A percentile compares a stretch with the other conserved stretches of the same genome.
Conservation (phyloP, 2,888 invertebrate species). For the Amphimallon solstitiale region DNA sequence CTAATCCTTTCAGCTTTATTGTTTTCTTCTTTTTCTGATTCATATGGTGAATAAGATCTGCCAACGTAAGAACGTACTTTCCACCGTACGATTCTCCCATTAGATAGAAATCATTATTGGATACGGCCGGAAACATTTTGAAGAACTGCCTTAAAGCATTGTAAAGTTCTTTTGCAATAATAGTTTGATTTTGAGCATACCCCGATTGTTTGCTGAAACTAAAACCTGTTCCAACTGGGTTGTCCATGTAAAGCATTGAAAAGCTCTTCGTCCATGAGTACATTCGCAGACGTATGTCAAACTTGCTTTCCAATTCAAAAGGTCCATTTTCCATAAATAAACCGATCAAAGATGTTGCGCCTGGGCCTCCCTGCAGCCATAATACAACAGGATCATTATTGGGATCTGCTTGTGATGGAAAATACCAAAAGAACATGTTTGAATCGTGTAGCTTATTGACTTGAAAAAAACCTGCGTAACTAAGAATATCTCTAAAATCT, state of each 20-base stretch:
- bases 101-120: conserved; percentile 79
- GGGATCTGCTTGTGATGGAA: conserved; percentile 69
- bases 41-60: conserved; percentile 74
- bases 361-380: conserved; percentile 86
- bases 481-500: conserved; percentile 67
- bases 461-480: conserved; percentile 80
- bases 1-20: conserved; percentile 73
- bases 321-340: conserved; percentile 86
- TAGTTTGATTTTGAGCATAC: conserved; percentile 79
- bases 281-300: conserved; percentile 66
- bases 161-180: conserved; percentile 82
- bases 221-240: conserved; percentile 91
- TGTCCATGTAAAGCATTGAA: conserved; percentile 86
- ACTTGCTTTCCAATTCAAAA: conserved; percentile 32
- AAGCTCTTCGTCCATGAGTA: conserved; percentile 82
- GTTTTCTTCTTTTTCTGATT: conserved; percentile 65
- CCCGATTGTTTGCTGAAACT: conserved; percentile 85
- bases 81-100: conserved; percentile 92
- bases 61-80: conserved; percentile 79
- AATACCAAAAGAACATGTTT: conserved; percentile 89
- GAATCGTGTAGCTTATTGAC: conserved; percentile 78
- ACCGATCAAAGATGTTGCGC: conserved; percentile 78
- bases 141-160: conserved; percentile 82
- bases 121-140: conserved; percentile 78
- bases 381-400: conserved; percentile 74